Conservation (phyloP, 2,888 invertebrate genomes). For the Tetrapedia diversipes region DNA sequence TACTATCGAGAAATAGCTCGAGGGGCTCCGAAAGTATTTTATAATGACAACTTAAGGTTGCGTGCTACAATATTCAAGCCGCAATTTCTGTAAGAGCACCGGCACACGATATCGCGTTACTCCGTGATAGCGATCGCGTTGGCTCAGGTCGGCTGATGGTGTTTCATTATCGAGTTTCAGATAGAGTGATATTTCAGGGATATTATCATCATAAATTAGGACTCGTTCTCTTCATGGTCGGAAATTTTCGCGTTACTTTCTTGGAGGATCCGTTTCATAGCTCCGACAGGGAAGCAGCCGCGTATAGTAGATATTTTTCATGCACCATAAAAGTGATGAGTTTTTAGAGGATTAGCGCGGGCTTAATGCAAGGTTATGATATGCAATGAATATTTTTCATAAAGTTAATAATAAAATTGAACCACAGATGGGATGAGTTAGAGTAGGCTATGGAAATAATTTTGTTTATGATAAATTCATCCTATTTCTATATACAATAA, state of each 20-base stretch:
- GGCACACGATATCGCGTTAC: conserved; percentile 49
- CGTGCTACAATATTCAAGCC: conserved; percentile 48
- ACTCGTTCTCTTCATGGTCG: conserved; percentile 3
- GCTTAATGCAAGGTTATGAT: too few relatives aligned
- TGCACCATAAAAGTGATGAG: too few relatives aligned
- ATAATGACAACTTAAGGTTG: conserved; percentile 41
- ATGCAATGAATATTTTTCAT: too few relatives aligned
- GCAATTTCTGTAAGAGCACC: conserved; percentile 49
- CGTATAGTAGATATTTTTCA: too few relatives aligned
- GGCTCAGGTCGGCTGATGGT: conserved; percentile 30
- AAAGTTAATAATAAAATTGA: too few relatives aligned
- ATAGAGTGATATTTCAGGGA: conserved; percentile 51
- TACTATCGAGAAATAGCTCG: neutral
- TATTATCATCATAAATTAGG: conserved; percentile 51
- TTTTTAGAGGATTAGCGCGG: too few relatives aligned
- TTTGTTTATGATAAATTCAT: too few relatives aligned
- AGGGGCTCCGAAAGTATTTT: conserved; percentile 28
- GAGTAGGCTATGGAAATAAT: too few relatives aligned
- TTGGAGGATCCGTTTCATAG: neutral
- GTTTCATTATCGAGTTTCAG: conserved; percentile 48
- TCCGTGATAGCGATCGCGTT: conserved; percentile 34
- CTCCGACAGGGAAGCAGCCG: neutral
- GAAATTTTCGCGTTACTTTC: conserved; percentile 30
- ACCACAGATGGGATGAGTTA: too few relatives aligned
- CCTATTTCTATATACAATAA: too few relatives aligned